Evolutionary conservation across 2,797 vertebrate species (phyloP).

Genomic region (Notolepis coatsorum): DNA sequence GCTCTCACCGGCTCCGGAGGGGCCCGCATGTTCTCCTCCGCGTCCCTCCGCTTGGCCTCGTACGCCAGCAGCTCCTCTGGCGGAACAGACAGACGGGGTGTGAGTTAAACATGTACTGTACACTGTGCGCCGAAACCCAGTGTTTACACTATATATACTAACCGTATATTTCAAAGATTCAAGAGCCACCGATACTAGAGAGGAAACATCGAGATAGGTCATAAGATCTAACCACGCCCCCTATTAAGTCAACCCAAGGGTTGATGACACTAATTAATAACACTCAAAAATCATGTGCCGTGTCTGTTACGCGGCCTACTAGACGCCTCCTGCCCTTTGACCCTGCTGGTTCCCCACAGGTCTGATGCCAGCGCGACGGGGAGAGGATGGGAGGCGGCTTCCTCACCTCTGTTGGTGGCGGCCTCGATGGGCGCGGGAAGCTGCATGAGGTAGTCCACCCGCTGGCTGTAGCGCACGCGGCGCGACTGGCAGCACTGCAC

Average conservation of each 20-base stretch:
- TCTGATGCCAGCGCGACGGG: neutral
- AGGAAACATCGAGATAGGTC: too few species aligned
- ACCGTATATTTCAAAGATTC: too few species aligned
- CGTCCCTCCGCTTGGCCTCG: constrained; percentile 89
- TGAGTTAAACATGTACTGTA: neutral
- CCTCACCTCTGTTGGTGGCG: constrained; percentile 93
- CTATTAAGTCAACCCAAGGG: too few species aligned
- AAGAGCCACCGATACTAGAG: too few species aligned
- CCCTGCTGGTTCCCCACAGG: constrained; percentile 16
- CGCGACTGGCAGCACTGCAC: constrained; percentile 95
- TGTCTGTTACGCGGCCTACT: neutral
- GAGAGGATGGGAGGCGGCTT: neutral
- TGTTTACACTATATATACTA: too few species aligned
- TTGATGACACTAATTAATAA: too few species aligned
- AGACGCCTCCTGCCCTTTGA: constrained; percentile 23
- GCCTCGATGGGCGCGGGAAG: constrained; percentile 92
- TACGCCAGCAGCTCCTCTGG: constrained; percentile 95
- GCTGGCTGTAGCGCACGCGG: constrained; percentile 92
- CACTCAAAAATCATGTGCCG: neutral
- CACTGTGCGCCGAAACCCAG: too few species aligned
- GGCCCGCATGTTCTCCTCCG: constrained; percentile 87
- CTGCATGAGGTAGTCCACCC: constrained; percentile 97
- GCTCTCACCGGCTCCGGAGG: constrained; percentile 91
- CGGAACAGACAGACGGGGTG: constrained; percentile 7
- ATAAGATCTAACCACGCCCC: too few species aligned